A percentile compares a stretch with the other conserved stretches of the same genome.
Conservation (phyloP, 2,113 vertebrate genomes). For the Sylvietta virens region DNA sequence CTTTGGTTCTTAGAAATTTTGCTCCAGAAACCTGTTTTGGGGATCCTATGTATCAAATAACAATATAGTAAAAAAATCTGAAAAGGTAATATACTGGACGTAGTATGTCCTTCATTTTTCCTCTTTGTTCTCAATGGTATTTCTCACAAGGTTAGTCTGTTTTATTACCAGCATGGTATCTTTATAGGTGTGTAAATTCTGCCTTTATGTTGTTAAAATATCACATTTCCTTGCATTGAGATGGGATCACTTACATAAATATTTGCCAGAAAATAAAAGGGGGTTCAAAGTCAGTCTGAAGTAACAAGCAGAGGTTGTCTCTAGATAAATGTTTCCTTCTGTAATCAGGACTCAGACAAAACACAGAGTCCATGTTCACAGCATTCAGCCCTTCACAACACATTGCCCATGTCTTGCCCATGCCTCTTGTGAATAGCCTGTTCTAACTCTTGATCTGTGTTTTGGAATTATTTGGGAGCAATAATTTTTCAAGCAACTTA, state of each 20-base stretch:
- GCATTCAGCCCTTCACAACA: neutral
- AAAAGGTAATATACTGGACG: neutral
- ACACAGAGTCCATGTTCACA: neutral
- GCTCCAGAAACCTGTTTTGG: neutral
- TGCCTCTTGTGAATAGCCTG: neutral
- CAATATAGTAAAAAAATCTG: neutral
- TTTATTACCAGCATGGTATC: neutral
- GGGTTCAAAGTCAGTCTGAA: neutral
- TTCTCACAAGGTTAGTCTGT: neutral
- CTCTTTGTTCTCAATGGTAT: neutral
- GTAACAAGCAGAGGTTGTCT: neutral
- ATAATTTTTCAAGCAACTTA: neutral
- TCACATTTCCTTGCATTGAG: neutral
- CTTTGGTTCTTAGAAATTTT: neutral
- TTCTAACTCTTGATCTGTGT: neutral
- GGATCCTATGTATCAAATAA: neutral
- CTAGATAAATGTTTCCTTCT: neutral
- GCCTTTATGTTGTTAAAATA: neutral
- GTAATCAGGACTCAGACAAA: neutral
- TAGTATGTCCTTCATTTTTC: neutral
- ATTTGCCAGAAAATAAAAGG: neutral
- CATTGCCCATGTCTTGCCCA: neutral
- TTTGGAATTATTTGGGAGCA: neutral
- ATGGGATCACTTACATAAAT: neutral
- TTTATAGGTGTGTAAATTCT: neutral